Base-by-base conservation (phyloP, 1,140 invertebrate species). In the Dinothrombium tinctorium region DNA sequence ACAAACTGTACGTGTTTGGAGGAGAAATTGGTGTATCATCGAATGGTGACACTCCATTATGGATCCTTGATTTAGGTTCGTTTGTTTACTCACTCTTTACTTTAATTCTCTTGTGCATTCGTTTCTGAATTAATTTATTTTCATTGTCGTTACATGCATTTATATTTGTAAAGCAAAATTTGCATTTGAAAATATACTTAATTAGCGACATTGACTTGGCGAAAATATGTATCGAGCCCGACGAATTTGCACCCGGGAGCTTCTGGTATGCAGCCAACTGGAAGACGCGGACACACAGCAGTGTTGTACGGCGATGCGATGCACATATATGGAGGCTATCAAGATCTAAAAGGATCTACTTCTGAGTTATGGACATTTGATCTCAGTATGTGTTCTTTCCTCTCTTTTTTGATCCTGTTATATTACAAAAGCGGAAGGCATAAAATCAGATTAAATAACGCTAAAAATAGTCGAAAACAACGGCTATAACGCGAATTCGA, bases 241-340 rank as follows among this genome's bases (percentile, higher is more conserved):
- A 32, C 28, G 9, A 15, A 21, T 29, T 39, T 11, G 19, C 54
- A 65, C 40, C 24, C 40, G 37, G 43, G 43, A 11, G 31, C 32
- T 9, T 26, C 48, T 35, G 38, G 22, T 19, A 39, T 64, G 4
- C 68, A 72, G 26, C 83, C 81, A 14, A 68, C 69, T 47, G 76
- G 78, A 1, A 61, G 81, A 19, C 63, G 81, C 41, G 78, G 77
- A 3, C 83, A 89, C 55, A 71, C 75, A 0, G 77, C 80, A 2
- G 64, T 83, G 9, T 68, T 84, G 1, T 71, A 78, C 52, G 65
- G 71, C 38, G 72, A 73, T 41, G 68, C 70, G 36, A 78, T 87
- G 72, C 65, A 82, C 22, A 67, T 87, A 36, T 87, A 82, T 57
- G 83, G 82, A 2, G 83, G 83, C 11, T 87, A 84, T 59, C 71